Conservation (phyloP, 2,888 invertebrate species). For the Brenthis daphne region DNA sequence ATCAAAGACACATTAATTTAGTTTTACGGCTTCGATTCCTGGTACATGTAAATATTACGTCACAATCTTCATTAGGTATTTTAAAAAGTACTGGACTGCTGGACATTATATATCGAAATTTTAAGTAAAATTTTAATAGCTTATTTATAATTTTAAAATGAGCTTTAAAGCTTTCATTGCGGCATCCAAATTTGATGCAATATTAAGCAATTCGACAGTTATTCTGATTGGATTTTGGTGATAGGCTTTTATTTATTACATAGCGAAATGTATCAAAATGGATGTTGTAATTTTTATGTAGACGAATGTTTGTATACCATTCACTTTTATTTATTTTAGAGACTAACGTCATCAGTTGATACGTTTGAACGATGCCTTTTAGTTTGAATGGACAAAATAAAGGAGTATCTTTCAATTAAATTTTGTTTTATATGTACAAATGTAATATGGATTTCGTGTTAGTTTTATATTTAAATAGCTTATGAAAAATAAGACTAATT, state of each 20-base stretch:
- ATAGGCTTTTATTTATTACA: slow-evolving; percentile 51
- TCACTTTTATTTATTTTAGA: slow-evolving; percentile 22
- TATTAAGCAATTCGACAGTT: slow-evolving; percentile 54
- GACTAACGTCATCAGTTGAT: slow-evolving; percentile 14
- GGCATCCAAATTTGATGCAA: slow-evolving; percentile 57
- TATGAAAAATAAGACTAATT: no score
- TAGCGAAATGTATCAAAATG: slow-evolving; percentile 30
- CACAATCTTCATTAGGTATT: no score
- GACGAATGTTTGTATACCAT: slow-evolving; percentile 19
- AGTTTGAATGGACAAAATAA: slow-evolving; percentile 5
- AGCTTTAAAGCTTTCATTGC: slow-evolving; percentile 45
- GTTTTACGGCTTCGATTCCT: no score
- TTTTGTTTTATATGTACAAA: background rate
- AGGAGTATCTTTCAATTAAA: slow-evolving; percentile 6
- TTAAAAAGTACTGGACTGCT: no score
- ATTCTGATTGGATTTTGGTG: slow-evolving; percentile 69
- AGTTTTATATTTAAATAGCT: no score
- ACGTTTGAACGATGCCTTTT: slow-evolving; percentile 23
- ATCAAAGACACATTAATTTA: no score
- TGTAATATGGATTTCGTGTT: background rate
- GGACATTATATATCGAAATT: no score
- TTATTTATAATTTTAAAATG: no score
- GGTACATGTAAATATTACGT: no score
- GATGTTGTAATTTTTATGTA: slow-evolving; percentile 30
- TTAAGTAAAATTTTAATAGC: no score